Evolutionary conservation across 2,113 vertebrate genomes (phyloP).

Genomic region (Cardinalis cardinalis): DNA sequence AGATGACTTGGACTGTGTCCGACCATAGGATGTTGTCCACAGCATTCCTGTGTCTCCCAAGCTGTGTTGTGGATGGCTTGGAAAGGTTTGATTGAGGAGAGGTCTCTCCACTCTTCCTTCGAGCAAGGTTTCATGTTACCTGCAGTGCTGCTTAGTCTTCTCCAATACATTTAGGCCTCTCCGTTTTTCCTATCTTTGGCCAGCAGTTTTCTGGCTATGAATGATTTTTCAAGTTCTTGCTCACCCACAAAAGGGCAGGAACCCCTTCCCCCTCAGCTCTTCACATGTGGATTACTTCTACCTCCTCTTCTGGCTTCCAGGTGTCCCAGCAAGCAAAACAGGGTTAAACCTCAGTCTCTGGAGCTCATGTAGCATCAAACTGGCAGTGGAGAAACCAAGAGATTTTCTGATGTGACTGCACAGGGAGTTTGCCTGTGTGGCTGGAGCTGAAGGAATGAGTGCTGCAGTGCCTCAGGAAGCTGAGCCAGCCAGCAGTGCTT

Average conservation of each 20-base stretch:
- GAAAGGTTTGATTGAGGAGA: background rate
- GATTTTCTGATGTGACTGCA: background rate
- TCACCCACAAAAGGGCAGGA: background rate
- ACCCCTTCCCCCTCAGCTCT: background rate
- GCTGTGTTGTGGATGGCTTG: background rate
- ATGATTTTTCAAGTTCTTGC: background rate
- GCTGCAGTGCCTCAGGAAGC: rapidly evolving
- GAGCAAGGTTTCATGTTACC: background rate
- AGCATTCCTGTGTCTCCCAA: background rate
- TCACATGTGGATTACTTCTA: background rate
- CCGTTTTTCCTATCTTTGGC: background rate
- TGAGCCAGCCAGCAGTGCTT: rapidly evolving
- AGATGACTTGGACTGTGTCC: background rate
- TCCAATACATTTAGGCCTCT: background rate
- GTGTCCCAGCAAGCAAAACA: background rate
- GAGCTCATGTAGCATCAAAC: background rate
- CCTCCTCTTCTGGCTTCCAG: background rate
- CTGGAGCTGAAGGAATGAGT: background rate
- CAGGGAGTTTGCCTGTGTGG: rapidly evolving
- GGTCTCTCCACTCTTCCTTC: background rate
- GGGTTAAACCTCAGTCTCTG: background rate
- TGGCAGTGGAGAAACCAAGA: background rate
- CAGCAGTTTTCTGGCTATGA: background rate
- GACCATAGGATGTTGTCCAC: background rate
- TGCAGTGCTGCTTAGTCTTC: background rate